Evolutionary conservation across 2,888 invertebrate genomes (phyloP).

Genomic region (Ceratothoa steindachneri): DNA sequence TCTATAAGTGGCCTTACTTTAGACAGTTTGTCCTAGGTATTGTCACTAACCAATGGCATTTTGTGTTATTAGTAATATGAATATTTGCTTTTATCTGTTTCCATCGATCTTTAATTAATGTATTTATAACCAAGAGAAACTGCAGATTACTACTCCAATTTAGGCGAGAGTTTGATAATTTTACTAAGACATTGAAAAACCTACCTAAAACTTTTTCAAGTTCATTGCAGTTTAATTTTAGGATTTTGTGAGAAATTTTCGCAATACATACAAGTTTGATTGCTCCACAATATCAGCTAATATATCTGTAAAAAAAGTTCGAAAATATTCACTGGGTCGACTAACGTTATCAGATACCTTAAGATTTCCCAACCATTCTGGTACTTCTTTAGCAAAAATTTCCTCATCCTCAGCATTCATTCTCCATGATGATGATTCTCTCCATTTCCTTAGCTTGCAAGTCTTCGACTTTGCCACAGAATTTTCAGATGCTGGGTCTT

Average conservation of each 20-base stretch:
- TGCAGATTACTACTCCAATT: slow-evolving; percentile 17
- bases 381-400: slow-evolving; percentile 9
- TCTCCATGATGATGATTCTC: too few relatives aligned
- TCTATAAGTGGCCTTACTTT: slow-evolving; percentile 49
- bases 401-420: neutral
- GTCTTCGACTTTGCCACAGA: neutral
- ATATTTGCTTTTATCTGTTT: slow-evolving; percentile 20
- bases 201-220: slow-evolving; percentile 4
- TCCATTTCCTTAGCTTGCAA: neutral
- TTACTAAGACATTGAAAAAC: slow-evolving; percentile 14
- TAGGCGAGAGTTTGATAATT: slow-evolving; percentile 18
- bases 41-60: neutral
- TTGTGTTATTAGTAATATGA: slow-evolving; percentile 13
- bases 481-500: neutral
- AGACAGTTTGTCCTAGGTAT: slow-evolving; percentile 40
- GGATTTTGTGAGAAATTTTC: neutral
- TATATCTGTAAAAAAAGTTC: slow-evolving; percentile 2
- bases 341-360: neutral
- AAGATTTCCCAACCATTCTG: neutral
- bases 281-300: slow-evolving; percentile 13
- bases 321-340: neutral
- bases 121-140: neutral
- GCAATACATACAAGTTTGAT: neutral
- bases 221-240: neutral
- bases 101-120: slow-evolving; percentile 13